Base-by-base conservation (phyloP, 2,888 invertebrate species). In the Argynnis bischoffii region DNA sequence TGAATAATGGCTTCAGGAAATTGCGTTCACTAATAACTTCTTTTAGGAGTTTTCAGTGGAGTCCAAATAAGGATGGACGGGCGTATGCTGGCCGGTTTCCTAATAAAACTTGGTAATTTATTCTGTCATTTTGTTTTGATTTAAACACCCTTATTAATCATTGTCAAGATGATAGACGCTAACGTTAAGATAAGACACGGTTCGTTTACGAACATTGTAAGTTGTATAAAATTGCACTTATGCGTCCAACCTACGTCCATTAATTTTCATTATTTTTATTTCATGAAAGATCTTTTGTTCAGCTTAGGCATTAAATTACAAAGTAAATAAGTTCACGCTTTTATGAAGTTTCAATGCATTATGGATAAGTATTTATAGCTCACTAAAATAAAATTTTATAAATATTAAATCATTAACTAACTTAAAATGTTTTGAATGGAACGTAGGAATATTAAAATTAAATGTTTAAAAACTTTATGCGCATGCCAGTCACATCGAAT, bases 1-100 rank as follows among this genome's bases (percentile, higher is more conserved):
- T 90, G 90, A 90, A 81, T 88, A 87, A 90, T 89, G 86, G 83
- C 87, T 86, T 80, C 79, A 82, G 84, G 85, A 89, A 89, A 90
- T 90, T 88, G 85, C 84, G 82, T 86, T 78, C 78, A 78, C 81
- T 89, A 88, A 90, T 86, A 89, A 86, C 85, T 88, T 87, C 83
- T 87, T 84, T 82, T 80, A 76, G 54, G 81, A 85, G 79, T 85
- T 87, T 84, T 82, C 85, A 86, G 85, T 81, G 80, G 81, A 86
- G 81, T 78, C 75, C 81, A 85, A 89, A 88, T 83, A 79, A 83
- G 82, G 80, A 84, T 73, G 75, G 77, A 76, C 76, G 75, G 69
- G 69, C 60, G 71, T 70, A 76, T 71, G 72, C 73, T 72, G 73
- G 69, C 69, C 66, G 71, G 68, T 66, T 73, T 70, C 69, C 72